Evolutionary conservation across 2,888 invertebrate species (phyloP).

Genomic region (Morpho achilles): DNA sequence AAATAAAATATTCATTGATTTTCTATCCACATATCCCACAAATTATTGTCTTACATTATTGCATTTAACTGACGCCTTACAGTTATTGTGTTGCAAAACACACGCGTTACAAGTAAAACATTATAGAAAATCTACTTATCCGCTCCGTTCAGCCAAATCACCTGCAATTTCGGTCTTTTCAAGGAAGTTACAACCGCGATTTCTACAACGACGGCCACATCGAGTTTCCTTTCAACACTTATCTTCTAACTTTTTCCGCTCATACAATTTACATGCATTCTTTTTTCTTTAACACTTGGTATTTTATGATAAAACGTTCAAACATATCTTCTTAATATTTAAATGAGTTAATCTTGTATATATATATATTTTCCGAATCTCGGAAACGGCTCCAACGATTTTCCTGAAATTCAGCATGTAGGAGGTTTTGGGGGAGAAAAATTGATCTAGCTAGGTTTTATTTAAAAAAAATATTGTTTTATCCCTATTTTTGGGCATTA

Average conservation of each 20-base stretch:
- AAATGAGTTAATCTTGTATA: too few relatives aligned
- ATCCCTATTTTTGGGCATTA: too few relatives aligned
- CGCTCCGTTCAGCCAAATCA: conserved; percentile 8
- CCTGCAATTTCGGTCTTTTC: conserved; percentile 16
- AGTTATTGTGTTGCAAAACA: conserved; percentile 6
- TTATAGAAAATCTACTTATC: conserved; percentile 12
- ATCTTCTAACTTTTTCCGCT: neutral
- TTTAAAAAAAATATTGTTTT: too few relatives aligned
- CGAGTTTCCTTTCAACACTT: conserved; percentile 48
- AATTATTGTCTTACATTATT: neutral
- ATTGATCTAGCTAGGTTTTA: too few relatives aligned
- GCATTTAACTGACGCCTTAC: neutral
- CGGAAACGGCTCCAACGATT: too few relatives aligned
- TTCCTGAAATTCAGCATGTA: too few relatives aligned
- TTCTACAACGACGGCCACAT: conserved; percentile 44
- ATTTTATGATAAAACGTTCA: too few relatives aligned
- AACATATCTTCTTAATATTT: too few relatives aligned
- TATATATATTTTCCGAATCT: too few relatives aligned
- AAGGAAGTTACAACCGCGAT: conserved; percentile 40
- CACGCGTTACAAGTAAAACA: conserved; percentile 1
- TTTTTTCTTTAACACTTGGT: neutral
- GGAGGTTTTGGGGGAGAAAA: too few relatives aligned
- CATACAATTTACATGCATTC: neutral
- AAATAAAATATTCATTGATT: too few relatives aligned
- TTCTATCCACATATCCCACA: neutral